These are phyloP conservation scores for Hylomyscus alleni DNA, from an alignment of 2,797 vertebrate genomes.

Conservation along the genomic window DNA sequence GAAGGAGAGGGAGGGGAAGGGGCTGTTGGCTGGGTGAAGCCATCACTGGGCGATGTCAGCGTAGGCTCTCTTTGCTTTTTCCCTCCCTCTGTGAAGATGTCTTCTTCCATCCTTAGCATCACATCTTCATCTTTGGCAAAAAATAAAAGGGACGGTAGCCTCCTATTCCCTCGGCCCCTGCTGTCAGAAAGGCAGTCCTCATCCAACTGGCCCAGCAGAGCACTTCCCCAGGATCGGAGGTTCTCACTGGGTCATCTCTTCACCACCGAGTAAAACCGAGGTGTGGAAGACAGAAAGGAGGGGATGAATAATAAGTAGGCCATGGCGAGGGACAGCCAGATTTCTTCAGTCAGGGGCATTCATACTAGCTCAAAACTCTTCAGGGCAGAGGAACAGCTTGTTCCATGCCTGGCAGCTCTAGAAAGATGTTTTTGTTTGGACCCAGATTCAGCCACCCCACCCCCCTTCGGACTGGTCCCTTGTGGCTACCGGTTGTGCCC, in stretches of 20 bases:
- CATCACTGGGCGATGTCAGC: background rate
- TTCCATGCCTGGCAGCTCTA: constrained; percentile 5
- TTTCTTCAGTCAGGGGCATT: constrained; percentile 11
- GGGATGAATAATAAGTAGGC: background rate
- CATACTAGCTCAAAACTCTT: constrained; percentile 23
- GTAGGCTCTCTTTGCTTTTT: background rate
- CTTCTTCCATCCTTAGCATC: background rate
- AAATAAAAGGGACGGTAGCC: background rate
- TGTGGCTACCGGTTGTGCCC: background rate
- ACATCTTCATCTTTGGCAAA: background rate
- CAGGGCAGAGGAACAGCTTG: background rate
- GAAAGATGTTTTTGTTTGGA: constrained; percentile 56
- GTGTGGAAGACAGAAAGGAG: background rate
- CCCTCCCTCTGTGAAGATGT: background rate
- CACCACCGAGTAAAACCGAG: background rate
- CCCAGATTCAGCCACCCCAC: background rate
- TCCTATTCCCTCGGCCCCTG: background rate
- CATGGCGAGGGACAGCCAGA: background rate
- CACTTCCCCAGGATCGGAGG: constrained; percentile 6
- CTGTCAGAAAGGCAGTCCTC: constrained; percentile 13
- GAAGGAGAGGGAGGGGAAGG: background rate
- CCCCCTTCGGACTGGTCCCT: background rate
- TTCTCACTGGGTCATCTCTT: background rate
- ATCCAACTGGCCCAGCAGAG: background rate
- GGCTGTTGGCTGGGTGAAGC: background rate